Evolutionary conservation across 2,113 vertebrate genomes (phyloP).

Genomic region (Cyphomyrus plagiostoma): DNA sequence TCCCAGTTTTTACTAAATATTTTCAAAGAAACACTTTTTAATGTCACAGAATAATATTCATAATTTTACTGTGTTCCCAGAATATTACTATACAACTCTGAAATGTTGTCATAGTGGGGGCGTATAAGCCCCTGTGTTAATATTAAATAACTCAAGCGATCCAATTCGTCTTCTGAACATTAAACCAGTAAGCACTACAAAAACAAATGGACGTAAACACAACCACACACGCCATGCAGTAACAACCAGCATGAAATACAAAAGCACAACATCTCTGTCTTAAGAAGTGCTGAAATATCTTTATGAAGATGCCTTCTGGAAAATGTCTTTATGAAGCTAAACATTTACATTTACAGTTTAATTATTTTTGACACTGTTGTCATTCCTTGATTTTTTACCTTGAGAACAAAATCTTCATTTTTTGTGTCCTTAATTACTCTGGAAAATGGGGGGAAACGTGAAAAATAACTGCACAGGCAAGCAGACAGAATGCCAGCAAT

Average conservation of each 20-base stretch:
- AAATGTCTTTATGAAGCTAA: neutral
- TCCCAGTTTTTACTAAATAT: neutral
- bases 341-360: neutral
- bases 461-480: neutral
- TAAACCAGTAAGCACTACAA: neutral
- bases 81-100: neutral
- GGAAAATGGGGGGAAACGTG: neutral
- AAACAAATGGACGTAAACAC: neutral
- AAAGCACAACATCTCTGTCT: neutral
- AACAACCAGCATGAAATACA: neutral
- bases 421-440: constrained; percentile 1
- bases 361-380: neutral
- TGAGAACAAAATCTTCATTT: neutral
- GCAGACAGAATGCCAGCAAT: neutral
- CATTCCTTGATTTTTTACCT: neutral
- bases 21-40: neutral
- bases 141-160: neutral
- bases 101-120: neutral
- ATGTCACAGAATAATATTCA: neutral
- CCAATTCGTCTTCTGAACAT: neutral
- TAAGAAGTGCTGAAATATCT: neutral
- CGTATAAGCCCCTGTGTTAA: neutral
- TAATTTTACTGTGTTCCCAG: neutral
- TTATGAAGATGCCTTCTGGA: neutral
- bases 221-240: neutral